These are phyloP conservation scores for Pseudochaenichthys georgianus DNA, from an alignment of 2,797 vertebrate genomes.

Conservation along the genomic window DNA sequence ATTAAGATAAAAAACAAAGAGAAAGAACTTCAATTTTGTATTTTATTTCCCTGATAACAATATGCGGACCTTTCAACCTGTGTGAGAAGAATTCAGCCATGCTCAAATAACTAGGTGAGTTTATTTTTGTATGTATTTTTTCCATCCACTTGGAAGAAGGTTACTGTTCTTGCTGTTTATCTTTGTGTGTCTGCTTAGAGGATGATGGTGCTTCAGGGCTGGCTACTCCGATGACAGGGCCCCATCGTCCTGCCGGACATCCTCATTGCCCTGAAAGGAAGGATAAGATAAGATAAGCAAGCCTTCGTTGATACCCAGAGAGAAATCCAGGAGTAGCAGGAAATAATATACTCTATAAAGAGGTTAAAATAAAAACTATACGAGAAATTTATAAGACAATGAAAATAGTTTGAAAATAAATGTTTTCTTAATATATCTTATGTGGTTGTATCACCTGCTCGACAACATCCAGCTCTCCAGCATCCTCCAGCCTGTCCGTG, in stretches of 20 bases:
- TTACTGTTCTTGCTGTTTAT: constrained; percentile 10
- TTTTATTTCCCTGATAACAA: neutral
- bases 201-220: neutral
- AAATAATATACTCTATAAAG: neutral
- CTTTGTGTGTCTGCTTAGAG: neutral
- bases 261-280: constrained; percentile 28
- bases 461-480: neutral
- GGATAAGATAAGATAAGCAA: no score
- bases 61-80: neutral
- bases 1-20: neutral
- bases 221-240: neutral
- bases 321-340: neutral
- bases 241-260: neutral
- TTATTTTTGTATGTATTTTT: constrained; percentile 18
- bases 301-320: neutral
- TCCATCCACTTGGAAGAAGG: neutral
- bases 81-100: neutral
- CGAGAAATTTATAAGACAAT: neutral
- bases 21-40: neutral
- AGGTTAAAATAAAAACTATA: neutral
- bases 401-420: neutral
- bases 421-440: no score
- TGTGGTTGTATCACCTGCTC: no score
- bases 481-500: constrained; percentile 5
- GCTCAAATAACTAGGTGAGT: neutral